Evolutionary conservation across 2,113 vertebrate genomes (phyloP).

Genomic region (Rissa tridactyla): DNA sequence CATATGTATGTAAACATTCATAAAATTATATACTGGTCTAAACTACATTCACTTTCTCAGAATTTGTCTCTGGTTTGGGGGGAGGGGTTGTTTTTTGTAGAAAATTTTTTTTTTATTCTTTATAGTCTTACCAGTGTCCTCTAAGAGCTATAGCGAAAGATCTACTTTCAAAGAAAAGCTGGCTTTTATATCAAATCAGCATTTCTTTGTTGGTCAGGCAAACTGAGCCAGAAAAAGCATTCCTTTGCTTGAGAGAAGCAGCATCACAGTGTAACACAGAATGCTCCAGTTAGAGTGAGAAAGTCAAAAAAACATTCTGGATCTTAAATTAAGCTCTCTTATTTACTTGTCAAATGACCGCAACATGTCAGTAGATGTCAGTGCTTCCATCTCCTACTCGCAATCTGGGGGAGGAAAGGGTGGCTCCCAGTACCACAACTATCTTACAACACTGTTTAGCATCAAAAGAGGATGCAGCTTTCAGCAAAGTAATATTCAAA

Average conservation of each 20-base stretch:
- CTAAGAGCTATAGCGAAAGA: background rate
- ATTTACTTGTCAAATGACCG: background rate
- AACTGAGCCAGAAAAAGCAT: background rate
- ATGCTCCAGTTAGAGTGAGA: background rate
- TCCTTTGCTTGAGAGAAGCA: background rate
- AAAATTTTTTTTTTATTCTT: background rate
- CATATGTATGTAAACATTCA: background rate
- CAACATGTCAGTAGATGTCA: background rate
- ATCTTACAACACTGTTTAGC: background rate
- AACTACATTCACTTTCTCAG: background rate
- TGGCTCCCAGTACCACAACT: background rate
- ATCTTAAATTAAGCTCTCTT: background rate
- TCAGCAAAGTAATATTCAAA: background rate
- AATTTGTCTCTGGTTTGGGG: background rate
- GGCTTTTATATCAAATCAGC: background rate
- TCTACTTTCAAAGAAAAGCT: background rate
- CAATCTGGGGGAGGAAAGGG: background rate
- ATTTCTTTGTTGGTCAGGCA: background rate
- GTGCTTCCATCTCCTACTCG: background rate
- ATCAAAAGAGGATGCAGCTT: background rate
- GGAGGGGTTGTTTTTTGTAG: background rate
- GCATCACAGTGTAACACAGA: background rate
- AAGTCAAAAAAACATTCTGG: background rate
- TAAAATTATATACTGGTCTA: background rate
- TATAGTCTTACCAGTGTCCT: background rate